phyloP scores from a whole-genome alignment of 2,888 invertebrate species.

The Ommatoiulus sabulosus region DNA sequence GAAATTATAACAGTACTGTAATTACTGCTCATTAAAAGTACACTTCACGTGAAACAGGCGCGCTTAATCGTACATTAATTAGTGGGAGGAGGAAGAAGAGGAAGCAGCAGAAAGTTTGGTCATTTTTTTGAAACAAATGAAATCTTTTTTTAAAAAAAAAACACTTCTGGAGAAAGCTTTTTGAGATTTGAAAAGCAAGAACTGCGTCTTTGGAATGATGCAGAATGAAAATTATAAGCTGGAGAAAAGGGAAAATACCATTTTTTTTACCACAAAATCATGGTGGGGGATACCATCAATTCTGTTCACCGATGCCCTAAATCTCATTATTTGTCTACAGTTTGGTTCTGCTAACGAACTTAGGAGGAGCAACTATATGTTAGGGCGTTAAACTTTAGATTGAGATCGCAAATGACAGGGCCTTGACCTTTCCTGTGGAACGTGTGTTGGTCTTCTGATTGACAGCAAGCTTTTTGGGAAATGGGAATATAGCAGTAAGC shows the following conservation, averaged over 20 bases:
- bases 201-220: not conserved
- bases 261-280: not conserved
- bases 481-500: not conserved
- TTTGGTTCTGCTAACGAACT: not conserved
- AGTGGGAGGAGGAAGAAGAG: too few species aligned
- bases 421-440: constrained; percentile 6
- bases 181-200: not conserved
- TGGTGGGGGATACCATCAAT: not conserved
- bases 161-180: too few species aligned
- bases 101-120: too few species aligned
- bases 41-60: too few species aligned
- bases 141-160: too few species aligned
- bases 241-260: not conserved
- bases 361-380: not conserved
- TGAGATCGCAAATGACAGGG: constrained; percentile 15
- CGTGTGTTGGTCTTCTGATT: constrained; percentile 29
- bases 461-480: not conserved
- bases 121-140: too few species aligned
- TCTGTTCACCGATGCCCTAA: not conserved
- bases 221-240: not conserved
- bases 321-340: not conserved
- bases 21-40: too few species aligned
- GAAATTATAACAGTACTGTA: too few species aligned
- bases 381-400: constrained; percentile 18
- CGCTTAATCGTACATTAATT: too few species aligned